A percentile compares a stretch with the other conserved stretches of the same genome.
Conservation (phyloP, 1,140 invertebrate genomes). For the Coptotermes formosanus region DNA sequence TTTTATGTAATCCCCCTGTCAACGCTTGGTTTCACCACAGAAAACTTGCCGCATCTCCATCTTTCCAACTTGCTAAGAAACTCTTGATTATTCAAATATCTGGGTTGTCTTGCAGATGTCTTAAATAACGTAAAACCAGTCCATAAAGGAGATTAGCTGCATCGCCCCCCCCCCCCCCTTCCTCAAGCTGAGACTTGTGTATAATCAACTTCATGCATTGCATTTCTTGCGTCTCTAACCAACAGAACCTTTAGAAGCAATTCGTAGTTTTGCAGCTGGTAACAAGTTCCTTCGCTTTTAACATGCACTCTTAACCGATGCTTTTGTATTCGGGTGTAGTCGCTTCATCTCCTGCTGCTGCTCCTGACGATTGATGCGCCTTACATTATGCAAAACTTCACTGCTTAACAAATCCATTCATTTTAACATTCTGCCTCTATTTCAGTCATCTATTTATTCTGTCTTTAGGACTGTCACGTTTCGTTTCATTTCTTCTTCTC, state of each 20-base stretch:
- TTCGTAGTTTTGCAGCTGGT: neutral
- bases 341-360: neutral
- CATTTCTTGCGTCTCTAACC: neutral
- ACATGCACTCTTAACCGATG: neutral
- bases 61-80: neutral
- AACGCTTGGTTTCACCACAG: neutral
- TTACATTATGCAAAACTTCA: conserved; percentile 4
- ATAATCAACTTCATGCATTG: neutral
- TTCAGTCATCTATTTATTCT: neutral
- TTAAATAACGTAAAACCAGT: neutral
- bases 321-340: neutral
- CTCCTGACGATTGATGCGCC: neutral
- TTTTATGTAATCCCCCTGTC: neutral
- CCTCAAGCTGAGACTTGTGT: neutral
- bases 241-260: neutral
- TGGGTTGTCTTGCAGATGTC: neutral
- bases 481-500: neutral
- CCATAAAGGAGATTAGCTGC: conserved; percentile 6
- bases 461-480: neutral
- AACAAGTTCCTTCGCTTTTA: neutral
- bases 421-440: neutral
- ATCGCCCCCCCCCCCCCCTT: neutral
- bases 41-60: neutral
- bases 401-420: neutral
- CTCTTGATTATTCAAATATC: conserved; percentile 9